phyloP scores from a whole-genome alignment of 2,888 invertebrate genomes.

The Tenthredo distinguenda region DNA sequence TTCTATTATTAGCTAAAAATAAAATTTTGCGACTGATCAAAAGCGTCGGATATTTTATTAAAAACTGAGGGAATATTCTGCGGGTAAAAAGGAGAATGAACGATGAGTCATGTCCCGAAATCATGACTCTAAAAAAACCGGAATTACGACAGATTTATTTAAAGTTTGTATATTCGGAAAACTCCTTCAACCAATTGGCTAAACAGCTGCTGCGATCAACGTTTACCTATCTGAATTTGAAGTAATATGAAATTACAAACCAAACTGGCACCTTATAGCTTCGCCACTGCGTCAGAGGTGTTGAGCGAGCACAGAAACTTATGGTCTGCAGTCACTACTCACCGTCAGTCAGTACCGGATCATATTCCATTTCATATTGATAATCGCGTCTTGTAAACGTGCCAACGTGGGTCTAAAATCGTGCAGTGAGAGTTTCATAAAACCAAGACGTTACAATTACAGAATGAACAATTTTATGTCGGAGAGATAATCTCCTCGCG shows the following conservation, averaged over 20 bases:
- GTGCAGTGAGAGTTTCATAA: neutral
- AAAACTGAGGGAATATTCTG: neutral
- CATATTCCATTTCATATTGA: conserved; percentile 4
- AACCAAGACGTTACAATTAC: neutral
- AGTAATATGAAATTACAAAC: neutral
- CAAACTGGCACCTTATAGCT: neutral
- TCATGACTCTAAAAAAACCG: neutral
- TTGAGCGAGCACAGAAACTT: neutral
- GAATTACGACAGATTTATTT: neutral
- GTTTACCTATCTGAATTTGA: neutral
- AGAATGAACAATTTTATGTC: neutral
- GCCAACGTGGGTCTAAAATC: neutral
- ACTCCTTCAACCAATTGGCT: neutral
- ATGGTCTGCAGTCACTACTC: conserved; percentile 10
- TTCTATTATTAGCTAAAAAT: neutral
- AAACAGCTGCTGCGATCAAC: neutral
- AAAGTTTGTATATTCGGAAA: neutral
- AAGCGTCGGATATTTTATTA: neutral
- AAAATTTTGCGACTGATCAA: neutral
- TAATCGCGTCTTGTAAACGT: neutral
- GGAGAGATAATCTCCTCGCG: neutral
- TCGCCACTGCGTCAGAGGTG: conserved; percentile 10
- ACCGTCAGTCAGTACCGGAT: conserved; percentile 18
- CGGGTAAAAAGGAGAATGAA: neutral
- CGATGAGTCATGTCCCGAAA: neutral